Base-by-base conservation (phyloP, 2,113 vertebrate genomes). In the Sterna hirundo region DNA sequence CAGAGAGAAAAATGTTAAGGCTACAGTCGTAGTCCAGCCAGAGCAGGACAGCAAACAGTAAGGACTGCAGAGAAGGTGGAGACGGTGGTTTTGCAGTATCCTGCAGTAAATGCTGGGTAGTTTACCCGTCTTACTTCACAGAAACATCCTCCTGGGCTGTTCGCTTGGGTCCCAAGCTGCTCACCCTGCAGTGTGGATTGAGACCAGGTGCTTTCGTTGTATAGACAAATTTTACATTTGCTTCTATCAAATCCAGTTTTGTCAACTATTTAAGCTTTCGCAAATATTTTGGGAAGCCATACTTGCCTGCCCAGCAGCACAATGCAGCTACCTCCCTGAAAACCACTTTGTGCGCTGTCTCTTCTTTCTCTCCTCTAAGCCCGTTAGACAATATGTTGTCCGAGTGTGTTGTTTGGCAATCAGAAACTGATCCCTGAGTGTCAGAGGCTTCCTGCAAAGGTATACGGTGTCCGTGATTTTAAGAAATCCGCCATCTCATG, bases 381-480 rank as follows among this genome's bases (percentile, higher is more conserved):
- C 4, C 21, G 71, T 54, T 36, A 34, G 12, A 74, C 4, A 17
- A 77, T 13, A 18, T 52, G 5, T 34, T 71, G n/a, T 55, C 51
- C 7, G 0, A 78, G 8, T 1, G 1, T 34, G 10, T 10, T 38
- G 5, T n/a, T n/a, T 84, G 9, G 17, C 34, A 36, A 46, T 46
- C 23, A 75, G 51, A 75, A 90, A 44, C 15, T 47, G 29, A 68
- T 5, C 20, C 15, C 30, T 61, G 16, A 44, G 11, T 42, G 13
- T 66, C 26, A 66, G 66, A 61, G 10, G 27, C n/a, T 68, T 86
- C n/a, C 16, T 86, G 15, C 5, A 93, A 90, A 86, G 3, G 10
- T 25, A 32, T 84, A 3, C 15, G 20, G 19, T 44, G 21, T 17
- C 16, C 4, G 3, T 54, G 42, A 32, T 54, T 91, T 88, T 44